These are phyloP conservation scores for Sminthopsis crassicaudata DNA, from an alignment of 2,113 vertebrate genomes.

Conservation along the genomic window DNA sequence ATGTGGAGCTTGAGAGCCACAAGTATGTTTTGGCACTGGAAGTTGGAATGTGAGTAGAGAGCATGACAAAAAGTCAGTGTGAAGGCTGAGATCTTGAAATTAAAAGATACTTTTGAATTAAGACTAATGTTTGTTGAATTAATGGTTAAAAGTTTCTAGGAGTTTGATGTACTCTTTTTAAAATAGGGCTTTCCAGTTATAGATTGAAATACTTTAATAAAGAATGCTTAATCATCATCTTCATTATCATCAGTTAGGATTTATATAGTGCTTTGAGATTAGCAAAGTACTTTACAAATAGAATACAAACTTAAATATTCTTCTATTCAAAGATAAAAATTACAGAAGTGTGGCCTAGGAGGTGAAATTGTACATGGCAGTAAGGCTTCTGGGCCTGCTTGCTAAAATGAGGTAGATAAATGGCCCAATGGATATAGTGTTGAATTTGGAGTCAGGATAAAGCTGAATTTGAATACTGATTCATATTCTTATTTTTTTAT, in stretches of 20 bases:
- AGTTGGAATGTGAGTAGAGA: neutral
- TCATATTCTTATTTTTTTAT: neutral
- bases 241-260: neutral
- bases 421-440: neutral
- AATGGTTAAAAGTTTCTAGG: neutral
- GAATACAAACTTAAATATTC: neutral
- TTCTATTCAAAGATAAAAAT: neutral
- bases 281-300: neutral
- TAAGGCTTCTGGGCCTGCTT: neutral
- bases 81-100: neutral
- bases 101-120: neutral
- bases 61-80: neutral
- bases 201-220: neutral
- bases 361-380: neutral
- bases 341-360: neutral
- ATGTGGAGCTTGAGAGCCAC: neutral
- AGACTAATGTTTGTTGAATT: neutral
- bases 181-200: neutral
- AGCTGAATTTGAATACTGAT: neutral
- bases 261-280: neutral
- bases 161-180: neutral
- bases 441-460: neutral
- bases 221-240: neutral
- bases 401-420: neutral
- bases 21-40: neutral